Conservation (phyloP, 1,140 invertebrate species). For the Philotrypesis tridentata region DNA sequence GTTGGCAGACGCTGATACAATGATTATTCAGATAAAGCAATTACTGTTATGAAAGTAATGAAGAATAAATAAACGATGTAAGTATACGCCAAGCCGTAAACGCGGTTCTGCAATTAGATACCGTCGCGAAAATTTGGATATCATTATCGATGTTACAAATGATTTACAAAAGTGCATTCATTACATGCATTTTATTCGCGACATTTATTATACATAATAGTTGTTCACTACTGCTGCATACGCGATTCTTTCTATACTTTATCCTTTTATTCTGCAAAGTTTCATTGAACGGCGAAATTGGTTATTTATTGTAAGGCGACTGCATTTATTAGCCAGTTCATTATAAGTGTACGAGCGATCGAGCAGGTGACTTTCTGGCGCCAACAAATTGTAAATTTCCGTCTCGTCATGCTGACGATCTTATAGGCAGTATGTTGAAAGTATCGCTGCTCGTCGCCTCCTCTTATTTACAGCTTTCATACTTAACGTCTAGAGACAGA, state of each 20-base stretch:
- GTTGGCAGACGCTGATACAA: neutral
- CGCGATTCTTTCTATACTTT: neutral
- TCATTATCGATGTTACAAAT: too few relatives aligned
- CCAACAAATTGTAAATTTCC: constrained; percentile 41
- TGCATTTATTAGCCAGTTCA: constrained; percentile 21
- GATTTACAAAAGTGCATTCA: neutral
- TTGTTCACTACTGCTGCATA: neutral
- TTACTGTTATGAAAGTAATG: too few relatives aligned
- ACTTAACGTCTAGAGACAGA: neutral
- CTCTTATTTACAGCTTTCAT: constrained; percentile 5
- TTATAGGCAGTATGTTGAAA: neutral
- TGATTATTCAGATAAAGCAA: too few relatives aligned
- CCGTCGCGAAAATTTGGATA: too few relatives aligned
- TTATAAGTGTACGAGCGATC: constrained; percentile 35
- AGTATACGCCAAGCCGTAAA: too few relatives aligned
- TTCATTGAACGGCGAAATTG: neutral
- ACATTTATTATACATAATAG: neutral
- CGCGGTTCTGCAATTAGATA: too few relatives aligned
- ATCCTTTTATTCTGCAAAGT: neutral
- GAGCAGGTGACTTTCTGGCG: constrained; percentile 41
- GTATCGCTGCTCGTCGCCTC: neutral
- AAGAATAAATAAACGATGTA: too few relatives aligned
- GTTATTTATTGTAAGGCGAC: constrained; percentile 22
- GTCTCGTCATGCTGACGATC: constrained; percentile 42
- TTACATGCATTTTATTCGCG: neutral